phyloP scores from a whole-genome alignment of 1,140 invertebrate genomes.

The Muscidifurax raptorellus region DNA sequence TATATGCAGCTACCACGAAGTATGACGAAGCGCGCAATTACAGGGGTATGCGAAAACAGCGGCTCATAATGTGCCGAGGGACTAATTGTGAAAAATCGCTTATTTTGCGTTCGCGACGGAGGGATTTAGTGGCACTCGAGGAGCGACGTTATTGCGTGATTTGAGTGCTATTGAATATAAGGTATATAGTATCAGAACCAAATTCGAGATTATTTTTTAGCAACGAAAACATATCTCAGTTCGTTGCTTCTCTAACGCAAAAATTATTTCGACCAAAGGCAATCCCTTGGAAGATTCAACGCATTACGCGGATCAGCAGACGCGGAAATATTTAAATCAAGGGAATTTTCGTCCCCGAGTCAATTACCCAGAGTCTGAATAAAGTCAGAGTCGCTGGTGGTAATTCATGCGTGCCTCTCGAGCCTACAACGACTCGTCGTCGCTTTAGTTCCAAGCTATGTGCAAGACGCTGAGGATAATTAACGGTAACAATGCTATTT shows the following conservation, averaged over 20 bases:
- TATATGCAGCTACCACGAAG: neutral
- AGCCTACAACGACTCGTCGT: neutral
- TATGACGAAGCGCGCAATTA: neutral
- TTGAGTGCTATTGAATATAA: too few relatives aligned
- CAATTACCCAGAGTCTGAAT: neutral
- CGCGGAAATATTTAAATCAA: conserved; percentile 30
- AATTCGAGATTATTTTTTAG: too few relatives aligned
- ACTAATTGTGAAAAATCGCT: too few relatives aligned
- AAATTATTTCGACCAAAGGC: too few relatives aligned
- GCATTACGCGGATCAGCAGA: neutral
- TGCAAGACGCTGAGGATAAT: conserved; percentile 19
- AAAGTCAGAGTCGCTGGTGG: neutral
- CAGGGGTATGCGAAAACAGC: neutral
- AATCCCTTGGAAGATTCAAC: too few relatives aligned
- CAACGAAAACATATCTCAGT: too few relatives aligned
- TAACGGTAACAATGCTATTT: conserved; percentile 8
- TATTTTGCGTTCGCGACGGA: too few relatives aligned
- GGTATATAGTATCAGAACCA: too few relatives aligned
- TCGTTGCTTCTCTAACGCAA: too few relatives aligned
- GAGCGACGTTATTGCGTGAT: too few relatives aligned
- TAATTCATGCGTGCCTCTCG: conserved; percentile 31
- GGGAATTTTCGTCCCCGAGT: conserved; percentile 29
- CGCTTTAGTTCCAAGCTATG: neutral
- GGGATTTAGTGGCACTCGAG: too few relatives aligned
- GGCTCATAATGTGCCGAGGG: too few relatives aligned